These are phyloP conservation scores for Alsophila aescularia DNA, from an alignment of 2,888 invertebrate genomes.

Conservation along the genomic window DNA sequence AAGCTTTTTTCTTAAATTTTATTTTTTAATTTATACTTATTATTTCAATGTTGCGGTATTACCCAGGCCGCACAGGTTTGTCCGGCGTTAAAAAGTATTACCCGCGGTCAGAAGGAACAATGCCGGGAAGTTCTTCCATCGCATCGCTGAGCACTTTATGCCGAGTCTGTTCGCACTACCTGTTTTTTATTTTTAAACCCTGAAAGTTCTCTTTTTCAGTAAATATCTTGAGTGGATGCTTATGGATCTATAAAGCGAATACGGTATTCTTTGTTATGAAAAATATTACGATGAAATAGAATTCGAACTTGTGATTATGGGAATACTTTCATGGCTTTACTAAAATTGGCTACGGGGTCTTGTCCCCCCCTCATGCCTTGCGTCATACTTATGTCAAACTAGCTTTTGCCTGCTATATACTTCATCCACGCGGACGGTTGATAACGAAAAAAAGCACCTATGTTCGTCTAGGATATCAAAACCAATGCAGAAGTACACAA, in stretches of 20 bases:
- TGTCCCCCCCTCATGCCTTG: too few relatives aligned
- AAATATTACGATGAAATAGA: not conserved
- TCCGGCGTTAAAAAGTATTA: not conserved
- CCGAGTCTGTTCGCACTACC: constrained; percentile 44
- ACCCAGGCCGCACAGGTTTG: not conserved
- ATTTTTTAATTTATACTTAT: not conserved
- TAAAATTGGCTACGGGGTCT: too few relatives aligned
- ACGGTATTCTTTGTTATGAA: not conserved
- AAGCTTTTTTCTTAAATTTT: too few relatives aligned
- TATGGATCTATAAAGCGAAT: not conserved
- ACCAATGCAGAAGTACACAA: too few relatives aligned
- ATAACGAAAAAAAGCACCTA: too few relatives aligned
- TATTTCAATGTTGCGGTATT: not conserved
- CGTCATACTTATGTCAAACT: too few relatives aligned
- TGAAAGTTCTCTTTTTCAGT: constrained; percentile 23
- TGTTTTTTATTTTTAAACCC: constrained; percentile 40
- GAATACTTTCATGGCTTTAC: too few relatives aligned
- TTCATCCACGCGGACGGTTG: too few relatives aligned
- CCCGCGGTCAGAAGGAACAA: constrained; percentile 41
- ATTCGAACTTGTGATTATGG: too few relatives aligned
- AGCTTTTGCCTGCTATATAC: too few relatives aligned
- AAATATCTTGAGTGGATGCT: constrained; percentile 3
- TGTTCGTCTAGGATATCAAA: too few relatives aligned
- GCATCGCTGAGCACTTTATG: constrained; percentile 56
- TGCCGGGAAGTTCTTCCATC: constrained; percentile 50